Evolutionary conservation across 1,140 invertebrate species (phyloP).

Genomic region (Meloidogyne chitwoodi): DNA sequence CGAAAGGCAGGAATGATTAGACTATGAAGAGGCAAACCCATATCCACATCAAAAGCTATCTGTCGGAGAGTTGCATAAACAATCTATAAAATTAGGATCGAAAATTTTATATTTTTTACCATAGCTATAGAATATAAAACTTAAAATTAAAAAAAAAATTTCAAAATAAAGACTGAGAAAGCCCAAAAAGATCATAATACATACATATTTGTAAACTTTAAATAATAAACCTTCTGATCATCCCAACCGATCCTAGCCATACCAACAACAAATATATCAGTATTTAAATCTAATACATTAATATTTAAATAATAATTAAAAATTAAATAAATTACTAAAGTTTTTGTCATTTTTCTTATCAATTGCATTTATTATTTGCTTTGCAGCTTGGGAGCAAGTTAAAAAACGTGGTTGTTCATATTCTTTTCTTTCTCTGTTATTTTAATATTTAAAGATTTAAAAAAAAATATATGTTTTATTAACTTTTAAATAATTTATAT

Average conservation of each 20-base stretch:
- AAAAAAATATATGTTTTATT: no score
- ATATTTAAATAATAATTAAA: background rate
- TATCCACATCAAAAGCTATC: background rate
- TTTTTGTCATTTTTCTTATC: background rate
- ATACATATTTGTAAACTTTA: background rate
- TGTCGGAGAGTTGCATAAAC: background rate
- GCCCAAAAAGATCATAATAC: no score
- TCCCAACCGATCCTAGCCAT: constrained; percentile 81
- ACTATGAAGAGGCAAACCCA: constrained; percentile 82
- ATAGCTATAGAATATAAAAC: no score
- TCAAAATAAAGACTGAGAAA: no score
- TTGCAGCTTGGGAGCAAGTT: constrained; percentile 66
- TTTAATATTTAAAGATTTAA: constrained; percentile 29
- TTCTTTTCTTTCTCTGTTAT: constrained; percentile 71
- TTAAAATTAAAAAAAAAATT: no score
- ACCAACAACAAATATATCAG: constrained; percentile 72
- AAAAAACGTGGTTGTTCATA: constrained; percentile 92
- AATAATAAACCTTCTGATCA: constrained; percentile 67
- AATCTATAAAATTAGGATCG: background rate
- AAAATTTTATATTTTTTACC: no score
- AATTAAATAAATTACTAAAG: background rate
- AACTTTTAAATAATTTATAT: no score
- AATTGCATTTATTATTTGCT: constrained; percentile 26
- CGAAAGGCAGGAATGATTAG: constrained; percentile 70
- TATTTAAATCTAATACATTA: constrained; percentile 12